A percentile compares a stretch with the other conserved stretches of the same genome.
Conservation (phyloP, 2,113 vertebrate genomes). For the Campylomormyrus numenius region DNA sequence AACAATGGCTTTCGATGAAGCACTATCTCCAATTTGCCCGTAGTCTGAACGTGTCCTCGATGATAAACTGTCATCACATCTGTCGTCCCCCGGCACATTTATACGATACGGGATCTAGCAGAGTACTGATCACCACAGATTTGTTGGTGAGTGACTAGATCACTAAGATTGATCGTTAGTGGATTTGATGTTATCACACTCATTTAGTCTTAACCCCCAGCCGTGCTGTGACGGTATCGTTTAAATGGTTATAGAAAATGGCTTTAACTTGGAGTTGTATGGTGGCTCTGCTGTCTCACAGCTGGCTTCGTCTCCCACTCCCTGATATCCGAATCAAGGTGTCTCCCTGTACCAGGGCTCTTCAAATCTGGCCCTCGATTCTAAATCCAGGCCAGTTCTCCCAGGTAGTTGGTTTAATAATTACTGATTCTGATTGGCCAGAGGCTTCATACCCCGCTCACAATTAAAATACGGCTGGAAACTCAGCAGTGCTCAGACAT, state of each 20-base stretch:
- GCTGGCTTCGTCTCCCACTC: neutral
- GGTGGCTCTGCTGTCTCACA: neutral
- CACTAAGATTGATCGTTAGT: neutral
- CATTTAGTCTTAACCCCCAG: neutral
- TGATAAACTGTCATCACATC: neutral
- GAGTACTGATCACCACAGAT: conserved; percentile 95
- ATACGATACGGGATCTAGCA: conserved; percentile 68
- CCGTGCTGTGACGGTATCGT: neutral
- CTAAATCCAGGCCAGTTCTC: neutral
- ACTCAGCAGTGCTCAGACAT: neutral
- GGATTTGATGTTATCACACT: neutral
- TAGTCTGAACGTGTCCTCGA: neutral
- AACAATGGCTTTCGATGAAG: neutral
- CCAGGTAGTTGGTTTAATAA: neutral
- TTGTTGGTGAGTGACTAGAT: conserved; percentile 75
- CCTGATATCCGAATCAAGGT: neutral
- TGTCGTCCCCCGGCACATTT: neutral
- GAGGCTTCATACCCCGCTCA: neutral
- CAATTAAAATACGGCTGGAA: neutral
- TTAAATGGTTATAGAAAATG: neutral
- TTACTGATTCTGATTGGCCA: neutral
- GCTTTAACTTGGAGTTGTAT: neutral
- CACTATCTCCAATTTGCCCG: neutral
- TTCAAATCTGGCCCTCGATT: neutral
- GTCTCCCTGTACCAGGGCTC: neutral